These are phyloP conservation scores for Melanostoma scalare DNA, from an alignment of 2,888 invertebrate species.

Conservation along the genomic window DNA sequence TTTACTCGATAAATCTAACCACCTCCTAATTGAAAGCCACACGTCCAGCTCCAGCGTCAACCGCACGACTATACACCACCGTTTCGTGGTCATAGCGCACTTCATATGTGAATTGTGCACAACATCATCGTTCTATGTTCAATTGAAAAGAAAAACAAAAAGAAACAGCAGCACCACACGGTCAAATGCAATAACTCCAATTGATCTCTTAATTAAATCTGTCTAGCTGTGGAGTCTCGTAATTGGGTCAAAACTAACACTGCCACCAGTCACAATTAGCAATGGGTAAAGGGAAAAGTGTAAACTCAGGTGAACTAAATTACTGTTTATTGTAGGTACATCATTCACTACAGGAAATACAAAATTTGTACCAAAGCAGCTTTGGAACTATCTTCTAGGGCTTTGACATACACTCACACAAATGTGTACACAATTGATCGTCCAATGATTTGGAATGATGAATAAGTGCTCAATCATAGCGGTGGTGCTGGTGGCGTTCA, in stretches of 20 bases:
- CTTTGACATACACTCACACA: neutral
- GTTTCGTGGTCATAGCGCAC: constrained; percentile 29
- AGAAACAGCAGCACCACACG: constrained; percentile 7
- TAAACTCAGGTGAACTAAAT: constrained; percentile 1
- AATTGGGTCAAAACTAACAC: constrained; percentile 64
- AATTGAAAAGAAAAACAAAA: neutral
- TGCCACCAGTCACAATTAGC: constrained; percentile 52
- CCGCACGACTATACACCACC: constrained; percentile 33
- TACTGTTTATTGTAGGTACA: neutral
- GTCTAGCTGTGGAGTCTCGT: constrained; percentile 23
- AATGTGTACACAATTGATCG: neutral
- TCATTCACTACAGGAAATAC: constrained; percentile 12
- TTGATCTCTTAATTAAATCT: constrained; percentile 54
- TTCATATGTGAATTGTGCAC: neutral
- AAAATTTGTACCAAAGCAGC: neutral
- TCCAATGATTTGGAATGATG: neutral
- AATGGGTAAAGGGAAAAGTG: neutral
- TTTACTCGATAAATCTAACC: constrained; percentile 54
- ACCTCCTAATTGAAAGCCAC: constrained; percentile 63
- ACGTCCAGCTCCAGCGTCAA: constrained; percentile 23
- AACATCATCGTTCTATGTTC: neutral
- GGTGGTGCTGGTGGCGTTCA: neutral
- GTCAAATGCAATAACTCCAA: constrained; percentile 58
- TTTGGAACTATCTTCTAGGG: neutral
- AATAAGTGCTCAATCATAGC: constrained; percentile 26